Evolutionary conservation across 1,140 invertebrate genomes (phyloP).

Genomic region (Scaptodrosophila lebanonensis): DNA sequence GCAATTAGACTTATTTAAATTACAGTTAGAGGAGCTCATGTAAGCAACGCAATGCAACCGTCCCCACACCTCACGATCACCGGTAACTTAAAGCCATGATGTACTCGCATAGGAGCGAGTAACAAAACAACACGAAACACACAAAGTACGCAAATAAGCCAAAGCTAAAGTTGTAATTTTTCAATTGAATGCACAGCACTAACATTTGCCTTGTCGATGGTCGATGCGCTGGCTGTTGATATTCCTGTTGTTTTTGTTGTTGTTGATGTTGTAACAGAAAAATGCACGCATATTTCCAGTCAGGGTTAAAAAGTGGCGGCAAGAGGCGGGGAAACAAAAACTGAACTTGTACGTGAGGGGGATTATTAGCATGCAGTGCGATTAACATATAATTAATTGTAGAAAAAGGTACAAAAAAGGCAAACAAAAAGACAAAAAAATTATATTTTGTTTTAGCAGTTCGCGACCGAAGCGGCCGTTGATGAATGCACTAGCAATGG

Average conservation of each 20-base stretch:
- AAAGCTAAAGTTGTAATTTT: conserved; percentile 66
- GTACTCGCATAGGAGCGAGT: background rate
- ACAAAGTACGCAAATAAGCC: conserved; percentile 67
- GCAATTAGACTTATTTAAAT: conserved; percentile 40
- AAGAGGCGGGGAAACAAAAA: background rate
- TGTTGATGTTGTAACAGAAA: conserved; percentile 28
- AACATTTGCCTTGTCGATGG: background rate
- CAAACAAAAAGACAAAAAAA: conserved; percentile 44
- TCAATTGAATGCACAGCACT: conserved; percentile 65
- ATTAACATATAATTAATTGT: conserved; percentile 76
- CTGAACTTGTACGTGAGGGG: conserved; percentile 12
- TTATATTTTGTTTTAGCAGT: conserved; percentile 37
- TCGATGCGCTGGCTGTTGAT: conserved; percentile 13
- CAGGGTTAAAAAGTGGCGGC: conserved; percentile 47
- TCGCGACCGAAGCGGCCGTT: too few species aligned
- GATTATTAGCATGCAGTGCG: conserved; percentile 72
- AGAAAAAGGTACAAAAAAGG: conserved; percentile 31
- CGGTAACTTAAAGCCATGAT: too few species aligned
- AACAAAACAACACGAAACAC: conserved; percentile 21
- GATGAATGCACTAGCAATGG: conserved; percentile 10
- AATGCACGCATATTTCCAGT: conserved; percentile 63
- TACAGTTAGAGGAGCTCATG: conserved; percentile 24
- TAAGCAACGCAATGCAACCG: conserved; percentile 9
- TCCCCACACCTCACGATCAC: too few species aligned
- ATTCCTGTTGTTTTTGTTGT: conserved; percentile 18